Evolutionary conservation across 2,797 vertebrate genomes (phyloP).

Genomic region (Lophotriccus pileatus): DNA sequence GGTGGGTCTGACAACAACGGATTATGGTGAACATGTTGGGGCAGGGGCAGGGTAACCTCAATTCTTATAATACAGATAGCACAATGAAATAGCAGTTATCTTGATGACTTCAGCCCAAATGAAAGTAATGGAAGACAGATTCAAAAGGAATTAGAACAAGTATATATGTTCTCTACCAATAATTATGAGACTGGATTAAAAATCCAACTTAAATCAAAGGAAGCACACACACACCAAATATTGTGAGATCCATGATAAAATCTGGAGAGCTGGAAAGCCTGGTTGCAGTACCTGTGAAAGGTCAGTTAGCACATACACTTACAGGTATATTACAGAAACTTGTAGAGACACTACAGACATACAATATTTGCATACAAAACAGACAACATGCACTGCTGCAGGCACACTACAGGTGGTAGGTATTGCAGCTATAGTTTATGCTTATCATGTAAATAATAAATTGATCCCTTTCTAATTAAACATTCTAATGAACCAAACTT

Average conservation of each 20-base stretch:
- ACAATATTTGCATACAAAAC: constrained; percentile 46
- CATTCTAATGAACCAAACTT: background rate
- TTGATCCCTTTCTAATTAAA: background rate
- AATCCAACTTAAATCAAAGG: background rate
- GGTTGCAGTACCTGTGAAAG: constrained; percentile 66
- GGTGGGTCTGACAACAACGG: background rate
- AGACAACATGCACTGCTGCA: constrained; percentile 69
- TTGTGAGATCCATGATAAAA: background rate
- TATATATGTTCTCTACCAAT: background rate
- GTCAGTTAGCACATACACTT: constrained; percentile 71
- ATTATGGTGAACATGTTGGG: background rate
- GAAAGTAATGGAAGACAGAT: background rate
- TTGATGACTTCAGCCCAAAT: background rate
- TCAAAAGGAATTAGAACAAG: background rate
- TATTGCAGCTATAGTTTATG: background rate
- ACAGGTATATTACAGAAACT: constrained; percentile 45
- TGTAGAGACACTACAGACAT: constrained; percentile 45
- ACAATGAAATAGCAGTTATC: background rate
- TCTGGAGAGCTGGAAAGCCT: background rate
- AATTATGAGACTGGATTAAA: background rate
- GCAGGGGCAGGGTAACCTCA: background rate
- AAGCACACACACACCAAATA: background rate
- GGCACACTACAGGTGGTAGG: constrained; percentile 60
- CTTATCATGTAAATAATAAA: background rate
- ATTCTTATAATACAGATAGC: background rate